Conservation (phyloP, 1,140 invertebrate genomes). For the Anastatus disparis region DNA sequence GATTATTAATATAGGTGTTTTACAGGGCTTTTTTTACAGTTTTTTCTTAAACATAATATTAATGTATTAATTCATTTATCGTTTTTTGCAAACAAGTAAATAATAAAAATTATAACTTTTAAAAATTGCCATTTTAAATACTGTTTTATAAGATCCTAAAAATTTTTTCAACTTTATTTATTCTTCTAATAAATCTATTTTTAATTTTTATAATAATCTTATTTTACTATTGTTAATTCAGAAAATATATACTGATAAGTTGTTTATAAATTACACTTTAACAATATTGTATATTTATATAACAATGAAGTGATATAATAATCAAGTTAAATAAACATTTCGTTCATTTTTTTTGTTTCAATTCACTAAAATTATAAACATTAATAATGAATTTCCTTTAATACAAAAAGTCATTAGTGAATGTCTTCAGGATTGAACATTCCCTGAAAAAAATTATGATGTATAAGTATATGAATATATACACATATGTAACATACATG, state of each 20-base stretch:
- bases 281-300: constrained; percentile 40
- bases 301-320: constrained; percentile 33
- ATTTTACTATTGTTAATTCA: not conserved
- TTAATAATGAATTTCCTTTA: constrained; percentile 19
- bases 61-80: no score
- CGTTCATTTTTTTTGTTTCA: constrained; percentile 16
- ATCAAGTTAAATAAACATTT: constrained; percentile 43
- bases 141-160: no score
- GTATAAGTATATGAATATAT: not conserved
- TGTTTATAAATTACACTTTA: constrained; percentile 31
- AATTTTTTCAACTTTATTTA: no score
- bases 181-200: no score
- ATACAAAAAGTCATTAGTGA: constrained; percentile 52
- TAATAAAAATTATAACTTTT: no score
- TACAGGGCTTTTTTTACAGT: no score
- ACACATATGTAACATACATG: no score
- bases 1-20: no score
- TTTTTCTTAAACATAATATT: no score
- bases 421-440: constrained; percentile 89
- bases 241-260: constrained; percentile 36
- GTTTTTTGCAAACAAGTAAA: no score
- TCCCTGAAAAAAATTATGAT: constrained; percentile 73
- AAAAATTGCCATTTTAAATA: no score
- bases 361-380: constrained; percentile 11
- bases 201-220: no score